phyloP scores from a whole-genome alignment of 2,888 invertebrate genomes.

The Diaphora mendica region DNA sequence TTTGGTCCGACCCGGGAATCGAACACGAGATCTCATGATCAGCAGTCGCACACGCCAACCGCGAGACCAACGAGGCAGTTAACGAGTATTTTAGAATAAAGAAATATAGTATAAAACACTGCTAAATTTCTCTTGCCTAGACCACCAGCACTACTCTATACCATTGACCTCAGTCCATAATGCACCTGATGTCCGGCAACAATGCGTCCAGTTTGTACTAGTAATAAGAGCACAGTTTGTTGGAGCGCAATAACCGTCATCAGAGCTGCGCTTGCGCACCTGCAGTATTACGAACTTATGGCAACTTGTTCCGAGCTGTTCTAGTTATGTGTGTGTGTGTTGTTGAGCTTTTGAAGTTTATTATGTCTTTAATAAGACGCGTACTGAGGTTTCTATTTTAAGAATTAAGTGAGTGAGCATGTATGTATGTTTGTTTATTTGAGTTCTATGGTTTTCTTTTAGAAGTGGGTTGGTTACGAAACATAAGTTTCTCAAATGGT shows the following conservation, averaged over 20 bases:
- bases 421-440: not conserved
- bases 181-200: constrained; percentile 55
- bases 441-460: not conserved
- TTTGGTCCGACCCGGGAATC: too few species aligned
- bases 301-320: constrained; percentile 13
- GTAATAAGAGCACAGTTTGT: constrained; percentile 62
- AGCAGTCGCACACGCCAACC: too few species aligned
- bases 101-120: not conserved
- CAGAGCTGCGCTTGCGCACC: constrained; percentile 61
- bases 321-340: not conserved
- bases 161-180: constrained; percentile 51
- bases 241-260: constrained; percentile 74
- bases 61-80: too few species aligned
- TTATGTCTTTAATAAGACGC: not conserved
- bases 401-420: not conserved
- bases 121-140: not conserved
- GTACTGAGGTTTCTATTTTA: not conserved
- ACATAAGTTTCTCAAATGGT: not conserved
- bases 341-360: constrained; percentile 3
- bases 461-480: not conserved
- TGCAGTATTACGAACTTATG: constrained; percentile 51
- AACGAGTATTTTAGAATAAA: too few species aligned
- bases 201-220: constrained; percentile 47
- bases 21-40: too few species aligned
- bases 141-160: constrained; percentile 16